These are phyloP conservation scores for Albula glossodonta DNA, from an alignment of 2,113 vertebrate species.

Conservation along the genomic window DNA sequence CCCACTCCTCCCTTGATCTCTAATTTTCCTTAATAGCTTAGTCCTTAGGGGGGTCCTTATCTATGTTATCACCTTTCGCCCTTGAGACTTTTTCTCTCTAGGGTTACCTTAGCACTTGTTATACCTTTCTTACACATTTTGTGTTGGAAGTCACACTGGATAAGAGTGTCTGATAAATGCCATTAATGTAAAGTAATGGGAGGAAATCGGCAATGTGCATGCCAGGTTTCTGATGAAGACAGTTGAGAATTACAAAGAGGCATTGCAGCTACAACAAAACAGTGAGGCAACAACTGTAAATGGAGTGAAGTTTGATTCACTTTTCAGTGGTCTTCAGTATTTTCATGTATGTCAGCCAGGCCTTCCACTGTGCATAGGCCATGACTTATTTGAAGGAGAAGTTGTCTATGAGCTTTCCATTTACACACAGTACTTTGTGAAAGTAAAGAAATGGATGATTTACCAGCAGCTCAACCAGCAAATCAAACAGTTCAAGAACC, in stretches of 20 bases:
- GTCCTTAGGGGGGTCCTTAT: too few species aligned
- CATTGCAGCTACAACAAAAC: conserved; percentile 26
- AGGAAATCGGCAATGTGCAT: too few species aligned
- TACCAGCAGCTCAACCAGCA: conserved; percentile 33
- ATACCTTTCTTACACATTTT: too few species aligned
- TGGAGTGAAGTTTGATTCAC: conserved; percentile 32
- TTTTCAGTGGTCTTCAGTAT: conserved; percentile 31
- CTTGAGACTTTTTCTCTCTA: too few species aligned
- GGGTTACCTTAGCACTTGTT: too few species aligned
- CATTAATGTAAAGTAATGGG: too few species aligned
- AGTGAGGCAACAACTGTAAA: background rate
- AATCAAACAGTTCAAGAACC: conserved; percentile 29
- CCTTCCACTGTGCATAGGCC: conserved; percentile 35
- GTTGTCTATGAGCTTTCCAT: conserved; percentile 36
- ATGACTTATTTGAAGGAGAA: conserved; percentile 44
- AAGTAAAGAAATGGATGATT: conserved; percentile 34
- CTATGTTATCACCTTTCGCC: too few species aligned
- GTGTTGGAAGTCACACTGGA: too few species aligned
- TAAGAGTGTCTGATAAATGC: too few species aligned
- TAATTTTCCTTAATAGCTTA: too few species aligned
- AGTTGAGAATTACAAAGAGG: conserved; percentile 32
- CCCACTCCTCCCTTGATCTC: too few species aligned
- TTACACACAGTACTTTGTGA: conserved; percentile 29
- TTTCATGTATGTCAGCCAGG: conserved; percentile 42
- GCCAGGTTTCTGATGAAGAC: background rate